phyloP scores from a whole-genome alignment of 1,140 invertebrate species.

The Drosophila sechellia region DNA sequence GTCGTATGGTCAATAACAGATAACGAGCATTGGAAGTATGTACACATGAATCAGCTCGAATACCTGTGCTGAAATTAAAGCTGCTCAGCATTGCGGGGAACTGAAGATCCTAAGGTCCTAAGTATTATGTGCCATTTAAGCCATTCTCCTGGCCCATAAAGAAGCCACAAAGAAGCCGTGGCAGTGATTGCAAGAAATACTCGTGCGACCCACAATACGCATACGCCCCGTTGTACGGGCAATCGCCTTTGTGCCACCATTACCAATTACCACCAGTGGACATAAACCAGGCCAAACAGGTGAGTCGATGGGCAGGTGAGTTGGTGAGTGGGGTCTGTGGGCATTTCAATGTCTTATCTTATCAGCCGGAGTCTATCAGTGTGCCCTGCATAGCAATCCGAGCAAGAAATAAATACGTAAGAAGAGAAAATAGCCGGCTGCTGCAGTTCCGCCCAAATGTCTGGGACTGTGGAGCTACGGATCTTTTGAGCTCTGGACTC shows the following conservation, averaged over 20 bases:
- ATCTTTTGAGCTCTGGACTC: not conserved
- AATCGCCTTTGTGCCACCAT: slow-evolving; percentile 24
- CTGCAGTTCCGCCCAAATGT: slow-evolving; percentile 23
- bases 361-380: slow-evolving; percentile 56
- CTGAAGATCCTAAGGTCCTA: slow-evolving; percentile 24
- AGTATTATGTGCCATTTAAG: slow-evolving; percentile 48
- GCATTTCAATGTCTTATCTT: slow-evolving; percentile 61
- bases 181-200: slow-evolving; percentile 25
- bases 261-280: slow-evolving; percentile 36
- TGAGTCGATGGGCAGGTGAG: not conserved
- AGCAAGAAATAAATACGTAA: slow-evolving; percentile 3
- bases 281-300: slow-evolving; percentile 29
- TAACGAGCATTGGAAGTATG: slow-evolving; percentile 23
- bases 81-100: not conserved
- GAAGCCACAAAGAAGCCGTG: slow-evolving; percentile 38
- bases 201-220: slow-evolving; percentile 26
- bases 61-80: slow-evolving; percentile 20
- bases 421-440: slow-evolving; percentile 5
- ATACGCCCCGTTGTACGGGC: slow-evolving; percentile 71
- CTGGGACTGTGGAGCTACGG: not conserved
- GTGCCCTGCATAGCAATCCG: slow-evolving; percentile 40
- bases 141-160: slow-evolving; percentile 31
- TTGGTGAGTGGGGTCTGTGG: not conserved
- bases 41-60: slow-evolving; percentile 27
- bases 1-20: slow-evolving; percentile 22